Evolutionary conservation across 2,888 invertebrate genomes (phyloP), one percentile per base, ranked within the genome.

Genomic region (Brachylomia viminalis): DNA sequence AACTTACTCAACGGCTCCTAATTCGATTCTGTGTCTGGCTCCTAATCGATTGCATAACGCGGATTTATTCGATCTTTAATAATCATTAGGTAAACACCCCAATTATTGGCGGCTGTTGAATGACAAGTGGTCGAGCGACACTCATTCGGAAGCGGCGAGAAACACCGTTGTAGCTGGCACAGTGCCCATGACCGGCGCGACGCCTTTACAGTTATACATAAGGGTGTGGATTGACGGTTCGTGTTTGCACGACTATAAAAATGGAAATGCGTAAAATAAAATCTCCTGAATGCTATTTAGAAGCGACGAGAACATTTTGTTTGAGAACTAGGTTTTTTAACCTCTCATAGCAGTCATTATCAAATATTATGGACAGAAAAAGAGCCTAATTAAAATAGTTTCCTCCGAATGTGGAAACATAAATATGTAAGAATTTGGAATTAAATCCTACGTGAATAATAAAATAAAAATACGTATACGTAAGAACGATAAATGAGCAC

Each of bases 171-270:
- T 83, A 82, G 92, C 88, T 95, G 95, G 95, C 95, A 94, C 92
- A 93, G 86, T 95, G 95, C 95, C 95, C 95, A 89, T 92, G 94
- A 93, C 92, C 93, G 91, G 89, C 87, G 77, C 83, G 88, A 83
- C 88, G 83, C 87, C 88, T 90, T 87, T 88, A 90, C 88, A 83
- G 87, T 86, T 89, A 89, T 69, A 82, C 75, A 72, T 83, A 87
- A 90, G 90, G 90, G 88, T 90, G 89, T 82, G 85, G 88, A 89
- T 84, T 83, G 85, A 89, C 76, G 74, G 47, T 79, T 74, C 87
- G 77, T 87, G 86, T 86, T 83, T 83, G 88, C 88, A 77, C 80
- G 83, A 70, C 84, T 78, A 87, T 90, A 80, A 87, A 86, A 84
- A 89, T 86, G 83, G 83, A 82, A 83, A 87, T 83, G 75, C 79